Base-by-base conservation (phyloP, 2,888 invertebrate species). In the Cephus spinipes region DNA sequence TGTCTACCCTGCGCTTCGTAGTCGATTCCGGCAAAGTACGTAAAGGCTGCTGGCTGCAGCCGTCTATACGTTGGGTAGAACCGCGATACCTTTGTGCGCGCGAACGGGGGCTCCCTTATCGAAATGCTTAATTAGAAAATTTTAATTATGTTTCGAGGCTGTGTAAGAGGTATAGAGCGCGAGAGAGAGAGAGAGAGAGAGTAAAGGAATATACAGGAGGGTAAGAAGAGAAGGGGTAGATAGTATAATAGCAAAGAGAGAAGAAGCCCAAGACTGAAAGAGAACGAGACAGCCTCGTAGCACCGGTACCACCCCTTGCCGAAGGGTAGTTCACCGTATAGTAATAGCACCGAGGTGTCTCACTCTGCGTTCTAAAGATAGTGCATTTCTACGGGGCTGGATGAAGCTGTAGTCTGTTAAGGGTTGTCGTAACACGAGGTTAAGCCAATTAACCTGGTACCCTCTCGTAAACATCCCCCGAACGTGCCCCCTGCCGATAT, bases 71-170 rank as follows among this genome's bases (percentile, higher is more conserved):
- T 9, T 11, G 31, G 69, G 30, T 69, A 69, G 32, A 69, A 30
- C 30, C 69, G 32, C 69, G 69, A 69, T 69, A 69, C 30, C 30
- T 69, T 30, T 32, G 32, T 32, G 1, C 30, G 11, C 30, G 69
- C 69, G 69, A 69, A 12, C 15, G 30, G 69, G 69, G 12, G 81
- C 84, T 86, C 84, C 87, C 88, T 90, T 90, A 89, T 91, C 90
- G 88, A 90, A 91, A 91, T 91, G 91, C 90, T 91, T 91, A 91
- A 91, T 91, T 91, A 91, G 90, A 90, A 91, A 91, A 91, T 91
- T 91, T 91, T 91, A 91, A 91, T 91, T 90, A 91, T 91, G 90
- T 90, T 90, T 90, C 85, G 88, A 87, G 87, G 85, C 85, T 84
- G 80, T 77, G 75, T n/a, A 74, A 74, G 76, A 74, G 73, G 68